Percentiles rank a stretch among this genome's conserved stretches.
phyloP scores from a whole-genome alignment of 1,140 invertebrate genomes.

The Heterodera schachtii region DNA sequence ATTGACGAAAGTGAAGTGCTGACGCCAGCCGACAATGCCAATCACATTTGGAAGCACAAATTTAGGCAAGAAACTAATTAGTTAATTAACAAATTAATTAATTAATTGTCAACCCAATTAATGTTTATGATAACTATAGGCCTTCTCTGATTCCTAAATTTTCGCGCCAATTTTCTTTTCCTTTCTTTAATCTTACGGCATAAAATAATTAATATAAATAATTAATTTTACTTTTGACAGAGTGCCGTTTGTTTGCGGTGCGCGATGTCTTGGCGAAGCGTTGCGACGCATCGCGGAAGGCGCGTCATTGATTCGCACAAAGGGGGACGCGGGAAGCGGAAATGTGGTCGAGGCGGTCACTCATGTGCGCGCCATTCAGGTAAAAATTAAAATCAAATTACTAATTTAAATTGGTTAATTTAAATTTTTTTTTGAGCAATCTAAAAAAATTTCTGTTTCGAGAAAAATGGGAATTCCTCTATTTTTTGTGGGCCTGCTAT shows the following conservation, averaged over 20 bases:
- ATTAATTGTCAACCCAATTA: too few species aligned
- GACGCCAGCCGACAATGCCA: conserved; percentile 10
- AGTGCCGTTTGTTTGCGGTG: conserved; percentile 23
- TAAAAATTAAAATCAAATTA: too few species aligned
- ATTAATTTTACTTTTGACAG: not conserved
- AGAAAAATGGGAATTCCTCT: too few species aligned
- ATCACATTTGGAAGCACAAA: conserved; percentile 26
- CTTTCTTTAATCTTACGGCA: too few species aligned
- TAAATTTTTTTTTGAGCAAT: too few species aligned
- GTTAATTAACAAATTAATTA: not conserved
- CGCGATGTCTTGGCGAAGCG: conserved; percentile 15
- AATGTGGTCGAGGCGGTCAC: conserved; percentile 18
- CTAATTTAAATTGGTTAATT: too few species aligned
- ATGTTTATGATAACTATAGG: too few species aligned
- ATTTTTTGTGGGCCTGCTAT: too few species aligned
- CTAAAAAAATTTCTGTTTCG: too few species aligned
- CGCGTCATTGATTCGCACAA: conserved; percentile 15
- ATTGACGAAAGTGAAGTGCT: conserved; percentile 27
- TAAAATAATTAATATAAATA: too few species aligned
- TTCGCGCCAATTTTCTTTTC: too few species aligned
- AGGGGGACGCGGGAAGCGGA: conserved; percentile 24
- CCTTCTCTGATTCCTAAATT: too few species aligned
- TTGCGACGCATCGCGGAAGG: conserved; percentile 19
- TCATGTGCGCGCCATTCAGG: conserved; percentile 15
- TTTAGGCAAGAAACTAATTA: not conserved